Evolutionary conservation across 92 coral and sea anemone genomes (phyloP).

Genomic region (Siderastrea siderea): DNA sequence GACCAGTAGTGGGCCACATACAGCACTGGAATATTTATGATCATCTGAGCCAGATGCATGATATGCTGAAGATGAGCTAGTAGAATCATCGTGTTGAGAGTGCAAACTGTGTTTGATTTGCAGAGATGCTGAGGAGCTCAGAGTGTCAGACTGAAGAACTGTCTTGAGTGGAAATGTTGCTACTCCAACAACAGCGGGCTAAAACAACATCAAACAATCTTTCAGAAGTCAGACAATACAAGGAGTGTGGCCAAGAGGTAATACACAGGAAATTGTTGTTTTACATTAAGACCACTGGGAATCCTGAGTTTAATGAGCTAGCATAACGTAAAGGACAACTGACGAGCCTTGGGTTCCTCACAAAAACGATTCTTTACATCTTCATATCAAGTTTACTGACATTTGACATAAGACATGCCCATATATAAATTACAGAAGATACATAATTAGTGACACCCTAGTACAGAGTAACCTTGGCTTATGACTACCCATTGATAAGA

Average conservation of each 20-base stretch:
- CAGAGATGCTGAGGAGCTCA: conserved; percentile 61
- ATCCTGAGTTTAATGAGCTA: no score
- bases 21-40: background rate
- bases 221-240: background rate
- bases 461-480: no score
- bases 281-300: no score
- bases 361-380: no score
- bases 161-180: conserved; percentile 79
- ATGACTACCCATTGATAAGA: no score
- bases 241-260: background rate
- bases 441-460: no score
- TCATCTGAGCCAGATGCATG: conserved; percentile 6
- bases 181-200: conserved; percentile 87
- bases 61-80: background rate
- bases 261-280: no score
- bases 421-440: no score
- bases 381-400: no score
- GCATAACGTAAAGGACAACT: no score
- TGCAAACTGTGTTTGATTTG: conserved; percentile 46
- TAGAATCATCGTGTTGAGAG: background rate
- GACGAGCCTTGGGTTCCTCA: no score
- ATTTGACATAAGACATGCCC: no score
- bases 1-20: conserved; percentile 48
- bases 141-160: conserved; percentile 80
- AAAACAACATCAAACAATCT: background rate